phyloP scores from a whole-genome alignment of 2,113 vertebrate genomes.

The Planiliza haematocheilus region DNA sequence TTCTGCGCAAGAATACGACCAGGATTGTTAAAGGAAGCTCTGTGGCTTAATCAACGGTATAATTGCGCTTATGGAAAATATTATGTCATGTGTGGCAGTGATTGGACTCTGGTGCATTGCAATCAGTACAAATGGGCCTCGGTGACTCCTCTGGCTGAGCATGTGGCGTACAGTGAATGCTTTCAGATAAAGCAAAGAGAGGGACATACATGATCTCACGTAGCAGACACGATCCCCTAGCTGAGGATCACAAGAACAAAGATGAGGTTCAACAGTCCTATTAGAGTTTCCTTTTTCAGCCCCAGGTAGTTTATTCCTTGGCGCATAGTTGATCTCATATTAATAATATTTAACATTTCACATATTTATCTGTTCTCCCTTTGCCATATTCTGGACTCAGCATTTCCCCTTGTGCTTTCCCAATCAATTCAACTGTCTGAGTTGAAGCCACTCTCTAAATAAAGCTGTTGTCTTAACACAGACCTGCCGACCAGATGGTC shows the following conservation, averaged over 20 bases:
- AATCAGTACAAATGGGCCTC: constrained; percentile 58
- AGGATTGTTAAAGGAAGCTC: constrained; percentile 40
- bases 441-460: constrained; percentile 25
- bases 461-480: constrained; percentile 27
- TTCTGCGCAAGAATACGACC: constrained; percentile 43
- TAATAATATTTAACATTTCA: constrained; percentile 21
- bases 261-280: not conserved
- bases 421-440: constrained; percentile 11
- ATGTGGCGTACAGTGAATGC: constrained; percentile 25
- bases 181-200: constrained; percentile 31
- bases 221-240: constrained; percentile 34
- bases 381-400: constrained; percentile 11
- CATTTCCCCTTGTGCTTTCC: constrained; percentile 18
- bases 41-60: constrained; percentile 67
- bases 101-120: constrained; percentile 64
- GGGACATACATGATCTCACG: constrained; percentile 49
- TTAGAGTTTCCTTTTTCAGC: constrained; percentile 4
- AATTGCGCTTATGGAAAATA: constrained; percentile 66
- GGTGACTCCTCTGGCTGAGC: constrained; percentile 42
- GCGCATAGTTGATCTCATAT: constrained; percentile 4
- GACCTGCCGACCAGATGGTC: constrained; percentile 48
- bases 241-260: constrained; percentile 9
- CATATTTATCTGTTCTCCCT: constrained; percentile 8
- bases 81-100: constrained; percentile 58
- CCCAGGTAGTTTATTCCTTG: not conserved